A percentile compares a stretch with the other conserved stretches of the same genome.
Evolutionary conservation across 2,888 invertebrate genomes (phyloP).

Genomic region (Piscicola geometra): DNA sequence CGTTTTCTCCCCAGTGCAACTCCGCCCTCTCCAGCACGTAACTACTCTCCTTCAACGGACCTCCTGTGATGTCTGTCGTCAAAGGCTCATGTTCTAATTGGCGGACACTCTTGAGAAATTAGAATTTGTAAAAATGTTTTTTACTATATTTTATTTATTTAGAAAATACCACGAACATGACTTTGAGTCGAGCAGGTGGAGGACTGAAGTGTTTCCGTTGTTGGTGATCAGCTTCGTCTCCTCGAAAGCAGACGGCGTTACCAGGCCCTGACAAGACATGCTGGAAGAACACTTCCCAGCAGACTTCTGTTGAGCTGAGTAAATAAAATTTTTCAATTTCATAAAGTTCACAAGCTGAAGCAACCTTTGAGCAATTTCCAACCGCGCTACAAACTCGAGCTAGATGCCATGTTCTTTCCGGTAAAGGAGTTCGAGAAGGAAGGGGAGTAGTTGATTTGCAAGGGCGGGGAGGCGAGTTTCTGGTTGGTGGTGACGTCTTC

Average conservation of each 20-base stretch:
- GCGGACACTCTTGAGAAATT: too few relatives aligned
- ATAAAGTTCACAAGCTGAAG: too few relatives aligned
- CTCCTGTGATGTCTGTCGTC: constrained; percentile 34
- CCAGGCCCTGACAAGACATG: background rate
- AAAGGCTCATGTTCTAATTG: too few relatives aligned
- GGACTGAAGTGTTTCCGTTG: constrained; percentile 22
- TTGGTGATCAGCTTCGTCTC: constrained; percentile 19
- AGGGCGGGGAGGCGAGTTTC: constrained; percentile 2
- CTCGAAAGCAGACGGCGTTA: background rate
- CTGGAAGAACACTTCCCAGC: background rate
- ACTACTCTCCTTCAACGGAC: constrained; percentile 33
- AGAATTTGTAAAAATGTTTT: too few relatives aligned
- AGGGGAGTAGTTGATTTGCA: constrained; percentile 26
- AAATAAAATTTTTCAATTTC: too few relatives aligned
- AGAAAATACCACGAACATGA: constrained; percentile 25
- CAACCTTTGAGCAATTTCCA: too few relatives aligned
- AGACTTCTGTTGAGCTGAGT: background rate
- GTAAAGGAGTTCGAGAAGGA: background rate
- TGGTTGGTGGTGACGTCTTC: constrained; percentile 33
- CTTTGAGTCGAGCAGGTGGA: constrained; percentile 21
- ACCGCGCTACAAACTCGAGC: background rate
- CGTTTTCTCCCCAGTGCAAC: constrained; percentile 38
- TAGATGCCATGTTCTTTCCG: constrained; percentile 1
- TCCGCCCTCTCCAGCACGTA: constrained; percentile 33
- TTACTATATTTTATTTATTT: too few relatives aligned